Evolutionary conservation across 1,140 invertebrate genomes (phyloP), one percentile per base, ranked within the genome.

Genomic region (Euwallacea similis): DNA sequence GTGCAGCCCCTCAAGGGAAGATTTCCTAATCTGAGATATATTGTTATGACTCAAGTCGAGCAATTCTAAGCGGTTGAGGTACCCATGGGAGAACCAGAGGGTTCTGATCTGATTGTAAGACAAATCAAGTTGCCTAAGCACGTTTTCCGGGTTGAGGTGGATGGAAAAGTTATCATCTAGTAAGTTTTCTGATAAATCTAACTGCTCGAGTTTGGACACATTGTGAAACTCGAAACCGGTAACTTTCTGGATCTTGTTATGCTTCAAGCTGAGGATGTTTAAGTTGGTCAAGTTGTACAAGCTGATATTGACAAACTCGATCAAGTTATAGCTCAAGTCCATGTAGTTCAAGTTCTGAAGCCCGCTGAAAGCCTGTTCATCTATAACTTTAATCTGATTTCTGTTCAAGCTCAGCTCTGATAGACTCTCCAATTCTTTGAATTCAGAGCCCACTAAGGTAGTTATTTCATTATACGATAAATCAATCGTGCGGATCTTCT

Each of bases 341-440:
- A 92, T 75, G 16, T 81, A 78, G 42, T 81, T 79, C 10, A 92
- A 79, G 53, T 85, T 85, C 0, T 75, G 79, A 3, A 91, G 73
- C 2, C 83, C 77, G 15, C 82, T 83, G 64, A 91, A 88, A 9
- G 88, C 86, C n/a, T 80, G 83, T 67, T 84, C 85, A 42, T 86
- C 85, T 9, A 91, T 81, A 11, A 78, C 84, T 44, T 77, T 82
- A 2, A 90, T 82, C 9, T 85, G 79, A 76, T 91, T 91, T 2
- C 82, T 71, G 0, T 87, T 88, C 2, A 91, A 75, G 74, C 88
- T 86, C 0, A 91, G 76, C 10, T 73, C 73, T 8, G 79, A 81
- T 7, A 91, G 69, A 64, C 78, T 76, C 0, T 42, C 33, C 13
- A 82, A 56, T 73, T 81, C 81, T 16, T 74, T 55, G 72, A 82